Evolutionary conservation across 2,113 vertebrate genomes (phyloP).

Genomic region (Ailurus styani): DNA sequence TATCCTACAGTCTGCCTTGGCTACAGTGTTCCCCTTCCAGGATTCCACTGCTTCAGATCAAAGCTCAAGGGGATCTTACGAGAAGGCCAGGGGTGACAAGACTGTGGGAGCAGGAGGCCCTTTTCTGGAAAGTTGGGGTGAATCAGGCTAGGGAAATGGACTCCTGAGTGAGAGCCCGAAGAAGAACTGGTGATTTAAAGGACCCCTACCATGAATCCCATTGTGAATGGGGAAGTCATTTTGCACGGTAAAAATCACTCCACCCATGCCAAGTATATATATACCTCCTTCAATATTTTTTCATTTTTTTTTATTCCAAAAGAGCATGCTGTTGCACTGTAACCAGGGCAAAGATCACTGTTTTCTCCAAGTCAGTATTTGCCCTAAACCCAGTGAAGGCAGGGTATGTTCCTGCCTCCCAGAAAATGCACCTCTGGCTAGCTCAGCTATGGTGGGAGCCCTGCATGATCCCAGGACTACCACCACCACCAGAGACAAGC

Average conservation of each 20-base stretch:
- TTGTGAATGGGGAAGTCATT: neutral
- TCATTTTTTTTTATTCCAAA: neutral
- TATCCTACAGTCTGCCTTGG: fast-evolving
- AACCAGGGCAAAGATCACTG: neutral
- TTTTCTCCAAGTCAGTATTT: neutral
- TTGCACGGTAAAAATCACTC: neutral
- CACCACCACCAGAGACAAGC: neutral
- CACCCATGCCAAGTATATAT: neutral
- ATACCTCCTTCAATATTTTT: neutral
- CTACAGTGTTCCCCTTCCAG: neutral
- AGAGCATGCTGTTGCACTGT: neutral
- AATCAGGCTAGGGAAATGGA: neutral
- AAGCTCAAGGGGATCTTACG: neutral
- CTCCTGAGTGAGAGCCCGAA: neutral
- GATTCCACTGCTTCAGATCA: neutral
- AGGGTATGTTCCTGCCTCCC: neutral
- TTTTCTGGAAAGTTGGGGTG: neutral
- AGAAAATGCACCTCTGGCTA: neutral
- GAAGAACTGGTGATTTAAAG: neutral
- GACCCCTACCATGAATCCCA: neutral
- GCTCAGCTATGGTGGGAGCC: neutral
- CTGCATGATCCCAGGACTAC: neutral
- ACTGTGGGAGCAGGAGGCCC: neutral
- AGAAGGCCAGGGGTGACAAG: neutral
- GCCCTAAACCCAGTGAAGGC: neutral